These are phyloP conservation scores for Chrysina gloriosa DNA, from an alignment of 2,888 invertebrate genomes.

Conservation along the genomic window DNA sequence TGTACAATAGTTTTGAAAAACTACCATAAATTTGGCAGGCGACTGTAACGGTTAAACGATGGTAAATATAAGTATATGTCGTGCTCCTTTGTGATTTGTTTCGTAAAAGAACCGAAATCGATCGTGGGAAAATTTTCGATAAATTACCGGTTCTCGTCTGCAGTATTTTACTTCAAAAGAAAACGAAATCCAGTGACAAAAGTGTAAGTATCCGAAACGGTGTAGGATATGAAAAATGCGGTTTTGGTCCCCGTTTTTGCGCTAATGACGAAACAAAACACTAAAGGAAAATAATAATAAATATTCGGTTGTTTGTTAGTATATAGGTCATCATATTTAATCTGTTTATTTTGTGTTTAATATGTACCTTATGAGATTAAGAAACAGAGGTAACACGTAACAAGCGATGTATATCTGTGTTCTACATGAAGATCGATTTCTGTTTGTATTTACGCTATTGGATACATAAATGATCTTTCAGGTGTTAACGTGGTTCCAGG, in stretches of 20 bases:
- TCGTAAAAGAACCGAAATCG: too few species aligned
- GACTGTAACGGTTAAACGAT: too few species aligned
- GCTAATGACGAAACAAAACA: slow-evolving; percentile 31
- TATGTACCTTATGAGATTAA: not conserved
- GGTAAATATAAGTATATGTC: too few species aligned
- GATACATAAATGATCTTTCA: not conserved
- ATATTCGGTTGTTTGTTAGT: not conserved
- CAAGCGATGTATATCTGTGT: not conserved
- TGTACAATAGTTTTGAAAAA: not conserved
- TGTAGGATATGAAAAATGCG: too few species aligned
- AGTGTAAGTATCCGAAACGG: not conserved
- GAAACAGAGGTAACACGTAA: not conserved
- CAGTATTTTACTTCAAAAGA: not conserved
- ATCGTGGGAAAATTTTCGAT: too few species aligned
- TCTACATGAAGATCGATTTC: too few species aligned
- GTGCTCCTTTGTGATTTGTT: slow-evolving; percentile 8
- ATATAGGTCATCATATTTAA: not conserved
- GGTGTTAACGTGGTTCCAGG: too few species aligned
- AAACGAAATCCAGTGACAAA: not conserved
- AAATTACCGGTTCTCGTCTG: not conserved
- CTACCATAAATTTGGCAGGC: not conserved
- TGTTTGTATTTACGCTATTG: too few species aligned
- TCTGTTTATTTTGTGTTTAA: not conserved
- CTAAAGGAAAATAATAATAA: slow-evolving; percentile 5
- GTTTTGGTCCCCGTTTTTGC: slow-evolving; percentile 17